Percentiles rank a stretch among this genome's conserved stretches.
Evolutionary conservation across 2,888 invertebrate species (phyloP).

Genomic region (Acleris holmiana): DNA sequence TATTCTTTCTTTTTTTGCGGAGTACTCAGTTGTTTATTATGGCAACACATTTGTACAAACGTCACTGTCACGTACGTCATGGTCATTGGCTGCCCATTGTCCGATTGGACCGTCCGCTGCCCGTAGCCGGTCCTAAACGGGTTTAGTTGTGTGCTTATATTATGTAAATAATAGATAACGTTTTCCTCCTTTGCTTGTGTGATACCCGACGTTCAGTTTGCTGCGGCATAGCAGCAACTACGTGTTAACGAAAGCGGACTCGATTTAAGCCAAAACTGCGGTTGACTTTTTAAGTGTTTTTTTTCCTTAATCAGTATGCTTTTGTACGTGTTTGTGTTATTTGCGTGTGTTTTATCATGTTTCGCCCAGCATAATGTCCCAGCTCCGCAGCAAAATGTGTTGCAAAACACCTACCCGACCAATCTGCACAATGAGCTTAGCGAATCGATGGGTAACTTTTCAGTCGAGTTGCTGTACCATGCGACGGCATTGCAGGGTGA

Average conservation of each 20-base stretch:
- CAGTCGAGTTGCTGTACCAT: constrained; percentile 67
- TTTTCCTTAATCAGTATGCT: constrained; percentile 15
- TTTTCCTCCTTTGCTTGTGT: not conserved
- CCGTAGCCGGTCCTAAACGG: no score
- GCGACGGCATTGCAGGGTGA: constrained; percentile 53
- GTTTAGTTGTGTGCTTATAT: no score
- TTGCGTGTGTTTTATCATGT: constrained; percentile 41
- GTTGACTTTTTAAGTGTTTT: no score
- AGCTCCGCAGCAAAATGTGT: not conserved
- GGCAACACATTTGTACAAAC: no score
- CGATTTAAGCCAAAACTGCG: not conserved
- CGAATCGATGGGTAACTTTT: constrained; percentile 74
- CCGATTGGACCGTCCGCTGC: no score
- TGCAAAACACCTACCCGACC: constrained; percentile 5
- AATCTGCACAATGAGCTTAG: constrained; percentile 58
- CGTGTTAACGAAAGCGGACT: not conserved
- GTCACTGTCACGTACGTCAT: no score
- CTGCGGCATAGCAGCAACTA: not conserved
- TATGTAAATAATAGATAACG: not conserved
- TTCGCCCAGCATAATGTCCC: constrained; percentile 41
- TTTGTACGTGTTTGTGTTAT: constrained; percentile 27
- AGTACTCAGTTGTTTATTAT: no score
- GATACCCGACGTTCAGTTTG: not conserved
- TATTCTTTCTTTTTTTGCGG: no score
- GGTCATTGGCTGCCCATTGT: no score